Base-by-base conservation (phyloP, 1,140 invertebrate genomes). In the Gryllus bimaculatus region DNA sequence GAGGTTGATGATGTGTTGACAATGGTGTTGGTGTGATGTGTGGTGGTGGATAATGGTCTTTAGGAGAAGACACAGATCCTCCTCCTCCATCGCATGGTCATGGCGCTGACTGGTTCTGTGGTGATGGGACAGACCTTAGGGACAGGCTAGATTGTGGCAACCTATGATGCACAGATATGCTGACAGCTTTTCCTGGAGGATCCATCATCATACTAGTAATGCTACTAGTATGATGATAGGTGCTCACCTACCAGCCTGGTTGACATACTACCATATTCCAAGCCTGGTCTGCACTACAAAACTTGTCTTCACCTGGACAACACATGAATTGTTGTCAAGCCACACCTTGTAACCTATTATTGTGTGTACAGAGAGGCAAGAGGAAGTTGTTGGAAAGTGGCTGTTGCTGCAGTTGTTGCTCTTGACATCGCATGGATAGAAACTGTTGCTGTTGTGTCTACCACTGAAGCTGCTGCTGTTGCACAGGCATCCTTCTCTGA, bases 131-230 rank as follows among this genome's bases (percentile, higher is more conserved):
- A 48, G 93, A 91, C 78, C 93, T 88, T 0, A 93, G 93, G 26
- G 93, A 94, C 1, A 93, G 91, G 83, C 92, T 93, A 39, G 94
- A 92, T 85, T 93, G 91, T 13, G 93, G 92, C 81, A 91, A 93
- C 78, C 92, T 87, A 77, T 92, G 89, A 81, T 90, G 91, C 1
- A 80, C 77, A n/a, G 80, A 54, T 18, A 78, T 66, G 82, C 84
- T 48, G 83, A 82, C 81, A 78, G 77, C 81, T 47, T 75, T 75
- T 48, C 26, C 26, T 8, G 80, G 80, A n/a, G 81, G 83, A 78
- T 85, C 83, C 85, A 87, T 87, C 85, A 83, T 79, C 39, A 77
- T 85, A 82, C 82, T 74, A 84, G 83, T 81, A 87, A 89, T 5
- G 5, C 26, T 39, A 39, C 5, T 39, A 39, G 26, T 39, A 39